Evolutionary conservation across 1,140 invertebrate species (phyloP), one percentile per base, ranked within the genome.

Genomic region (Onthophagus taurus): DNA sequence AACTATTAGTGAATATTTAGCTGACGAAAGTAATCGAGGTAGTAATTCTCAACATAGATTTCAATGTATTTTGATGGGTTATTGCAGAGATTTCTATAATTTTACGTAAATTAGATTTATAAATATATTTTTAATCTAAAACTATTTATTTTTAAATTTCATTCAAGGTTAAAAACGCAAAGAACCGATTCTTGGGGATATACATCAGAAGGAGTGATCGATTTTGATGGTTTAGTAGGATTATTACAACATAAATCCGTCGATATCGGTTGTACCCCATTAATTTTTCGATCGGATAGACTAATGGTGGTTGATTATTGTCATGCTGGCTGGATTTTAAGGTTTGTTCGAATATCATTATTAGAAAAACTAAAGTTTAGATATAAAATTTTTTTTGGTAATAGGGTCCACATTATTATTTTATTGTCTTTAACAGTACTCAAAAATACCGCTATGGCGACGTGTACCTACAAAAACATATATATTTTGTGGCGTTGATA

Each of bases 151-250:
- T 38, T 8, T 30, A 12, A 14, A 9, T 17, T 29, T 23, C 31
- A n/a, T 42, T 51, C 12, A 43, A 76, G 74, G 12, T 72, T 73
- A 33, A 59, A 71, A 33, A 54, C 79, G 16, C 58, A 61, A 43
- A 60, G 65, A 3, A 74, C 70, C 0, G 63, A 66, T 33, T 74
- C 76, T 2, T 80, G 78, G 77, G 78, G 78, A 7, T 79, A 79
- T 52, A 16, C 38, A 34, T 30, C 42, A 19, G 2, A 69, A 21
- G 78, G 79, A 57, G 76, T 76, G 1, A 66, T 68, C 11, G n/a
- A n/a, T n/a, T 80, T 74, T 47, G 77, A 78, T 49, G 78, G 78
- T 2, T 73, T 80, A 61, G 67, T 80, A 14, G 75, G 75, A 0
- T 64, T 72, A 1, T 64, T 81, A 45, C 63, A 73, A 30, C 60